Conservation (phyloP, 2,797 vertebrate genomes). For the Apodemus agrarius region DNA sequence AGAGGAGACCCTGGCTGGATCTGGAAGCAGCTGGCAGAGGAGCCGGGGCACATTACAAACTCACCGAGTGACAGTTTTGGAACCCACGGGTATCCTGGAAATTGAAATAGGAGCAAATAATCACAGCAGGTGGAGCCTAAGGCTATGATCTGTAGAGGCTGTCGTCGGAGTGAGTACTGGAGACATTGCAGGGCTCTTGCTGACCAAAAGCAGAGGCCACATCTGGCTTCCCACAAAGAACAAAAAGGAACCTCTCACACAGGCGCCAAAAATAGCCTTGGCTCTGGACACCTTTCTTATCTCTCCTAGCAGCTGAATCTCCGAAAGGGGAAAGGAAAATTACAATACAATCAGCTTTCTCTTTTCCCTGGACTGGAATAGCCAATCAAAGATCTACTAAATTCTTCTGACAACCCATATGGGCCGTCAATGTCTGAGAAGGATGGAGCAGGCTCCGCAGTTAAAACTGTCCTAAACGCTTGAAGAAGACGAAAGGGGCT, state of each 20-base stretch:
- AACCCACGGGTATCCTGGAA: neutral
- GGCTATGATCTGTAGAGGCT: neutral
- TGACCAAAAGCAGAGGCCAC: neutral
- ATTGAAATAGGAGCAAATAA: neutral
- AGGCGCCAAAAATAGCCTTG: neutral
- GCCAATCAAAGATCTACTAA: conserved; percentile 28
- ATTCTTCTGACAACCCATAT: neutral
- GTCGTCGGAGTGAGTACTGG: neutral
- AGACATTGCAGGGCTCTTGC: neutral
- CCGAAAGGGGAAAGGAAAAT: conserved; percentile 46
- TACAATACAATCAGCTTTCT: conserved; percentile 19
- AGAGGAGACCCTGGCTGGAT: neutral
- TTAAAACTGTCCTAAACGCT: neutral
- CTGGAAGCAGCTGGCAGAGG: neutral
- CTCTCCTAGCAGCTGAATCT: conserved; percentile 53
- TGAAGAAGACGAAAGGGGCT: neutral
- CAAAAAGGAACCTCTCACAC: neutral
- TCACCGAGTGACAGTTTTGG: neutral
- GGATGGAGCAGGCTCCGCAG: neutral
- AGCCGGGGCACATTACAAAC: neutral
- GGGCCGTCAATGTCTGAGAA: neutral
- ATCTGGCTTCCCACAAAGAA: conserved; percentile 32
- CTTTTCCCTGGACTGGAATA: conserved; percentile 38
- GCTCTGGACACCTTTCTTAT: conserved; percentile 53
- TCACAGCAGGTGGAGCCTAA: neutral